phyloP scores from a whole-genome alignment of 2,797 vertebrate genomes.

The Halcyon leucocephala region DNA sequence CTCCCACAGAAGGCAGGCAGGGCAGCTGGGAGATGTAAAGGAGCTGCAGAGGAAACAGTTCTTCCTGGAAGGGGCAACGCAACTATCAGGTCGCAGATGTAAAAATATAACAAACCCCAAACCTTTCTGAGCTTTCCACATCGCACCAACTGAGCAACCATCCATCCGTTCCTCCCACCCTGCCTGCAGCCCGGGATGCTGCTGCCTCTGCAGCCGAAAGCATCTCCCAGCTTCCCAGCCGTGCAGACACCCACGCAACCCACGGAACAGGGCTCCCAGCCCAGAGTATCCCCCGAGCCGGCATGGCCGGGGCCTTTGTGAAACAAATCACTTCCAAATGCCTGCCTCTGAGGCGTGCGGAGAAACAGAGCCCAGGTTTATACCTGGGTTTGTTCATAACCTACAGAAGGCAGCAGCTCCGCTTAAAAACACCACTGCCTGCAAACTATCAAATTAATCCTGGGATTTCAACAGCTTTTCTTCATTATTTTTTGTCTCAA shows the following conservation, averaged over 20 bases:
- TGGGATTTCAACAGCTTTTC: slow-evolving; percentile 77
- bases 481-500: slow-evolving; percentile 75
- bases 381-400: slow-evolving; percentile 46
- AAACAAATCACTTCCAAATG: slow-evolving; percentile 62
- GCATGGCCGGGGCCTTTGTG: background rate
- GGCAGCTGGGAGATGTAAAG: background rate
- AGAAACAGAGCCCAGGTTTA: slow-evolving; percentile 17
- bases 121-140: fast-evolving
- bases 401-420: slow-evolving; percentile 39
- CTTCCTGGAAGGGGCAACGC: background rate
- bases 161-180: fast-evolving
- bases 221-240: background rate
- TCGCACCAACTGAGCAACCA: fast-evolving
- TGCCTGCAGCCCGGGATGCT: background rate
- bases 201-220: background rate
- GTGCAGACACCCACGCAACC: background rate
- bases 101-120: fast-evolving
- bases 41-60: fast-evolving
- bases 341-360: background rate
- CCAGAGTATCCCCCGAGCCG: background rate
- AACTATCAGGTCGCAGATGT: background rate
- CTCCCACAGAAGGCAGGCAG: background rate
- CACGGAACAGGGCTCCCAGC: background rate
- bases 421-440: slow-evolving; percentile 43
- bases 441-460: slow-evolving; percentile 70